phyloP scores from a whole-genome alignment of 2,888 invertebrate species.

The Eledone cirrhosa region DNA sequence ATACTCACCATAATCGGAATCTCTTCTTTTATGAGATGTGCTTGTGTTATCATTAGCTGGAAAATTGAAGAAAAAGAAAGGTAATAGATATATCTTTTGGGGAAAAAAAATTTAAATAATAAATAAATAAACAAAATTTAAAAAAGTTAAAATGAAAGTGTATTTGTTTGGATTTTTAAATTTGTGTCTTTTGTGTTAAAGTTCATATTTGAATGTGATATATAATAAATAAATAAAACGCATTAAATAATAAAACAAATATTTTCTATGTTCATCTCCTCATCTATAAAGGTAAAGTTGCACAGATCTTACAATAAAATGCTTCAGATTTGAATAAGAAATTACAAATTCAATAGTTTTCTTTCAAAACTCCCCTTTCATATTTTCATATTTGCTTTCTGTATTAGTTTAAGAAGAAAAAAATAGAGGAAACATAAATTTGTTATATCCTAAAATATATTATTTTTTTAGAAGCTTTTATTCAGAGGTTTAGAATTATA shows the following conservation, averaged over 20 bases:
- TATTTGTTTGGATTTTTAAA: too few species aligned
- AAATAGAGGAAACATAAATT: too few species aligned
- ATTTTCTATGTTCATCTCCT: background rate
- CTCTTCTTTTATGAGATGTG: constrained; percentile 10
- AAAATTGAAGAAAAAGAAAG: constrained; percentile 17
- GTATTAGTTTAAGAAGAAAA: too few species aligned
- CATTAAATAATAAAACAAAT: background rate
- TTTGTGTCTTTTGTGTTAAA: background rate
- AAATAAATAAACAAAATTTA: too few species aligned
- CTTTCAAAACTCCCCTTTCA: too few species aligned
- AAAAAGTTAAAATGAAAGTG: too few species aligned
- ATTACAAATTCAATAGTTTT: too few species aligned
- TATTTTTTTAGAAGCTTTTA: too few species aligned
- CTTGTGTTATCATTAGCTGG: constrained; percentile 25
- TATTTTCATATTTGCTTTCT: too few species aligned
- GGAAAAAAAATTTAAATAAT: background rate
- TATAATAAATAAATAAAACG: background rate
- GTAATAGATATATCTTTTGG: background rate
- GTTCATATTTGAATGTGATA: background rate
- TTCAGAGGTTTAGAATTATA: too few species aligned
- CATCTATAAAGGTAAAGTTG: constrained; percentile 1
- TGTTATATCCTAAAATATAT: too few species aligned
- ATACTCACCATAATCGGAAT: constrained; percentile 22
- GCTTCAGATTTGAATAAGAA: too few species aligned
- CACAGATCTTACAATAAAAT: constrained; percentile 19